Base-by-base conservation (phyloP, 1,140 invertebrate genomes). In the Cydia pomonella region DNA sequence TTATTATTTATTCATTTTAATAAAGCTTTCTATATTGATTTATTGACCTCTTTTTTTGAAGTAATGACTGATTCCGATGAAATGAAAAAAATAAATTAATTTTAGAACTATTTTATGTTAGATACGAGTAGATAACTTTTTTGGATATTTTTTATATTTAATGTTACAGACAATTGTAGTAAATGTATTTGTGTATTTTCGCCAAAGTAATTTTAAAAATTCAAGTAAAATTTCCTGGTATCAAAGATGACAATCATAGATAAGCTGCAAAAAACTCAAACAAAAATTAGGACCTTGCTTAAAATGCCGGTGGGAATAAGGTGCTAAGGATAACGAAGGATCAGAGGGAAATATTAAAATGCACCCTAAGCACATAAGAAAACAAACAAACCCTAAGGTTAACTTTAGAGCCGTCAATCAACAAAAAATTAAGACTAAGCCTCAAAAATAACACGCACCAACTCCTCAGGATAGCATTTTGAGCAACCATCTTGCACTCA, bases 401-500 rank as follows among this genome's bases (percentile, higher is more conserved):
- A 59, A 59, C 53, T 59, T 59, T 12, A 59, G 21, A 9, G 53
- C 53, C 53, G 53, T 59, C 53, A 59, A 59, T 59, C 53, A 59
- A 59, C n/a, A n/a, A 33, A 18, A 33, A 69, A 6, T 69, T 66
- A 27, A 66, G 64, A 69, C 27, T 69, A 69, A 69, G 27, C 27
- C 64, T 33, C 29, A 69, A 33, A 69, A 69, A 69, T 66, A 69
- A 69, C 64, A 33, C 53, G 53, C 64, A 29, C 63, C 27, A 44
- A 44, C 41, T 29, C 27, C 29, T 25, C 27, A 41, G n/a, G 27
- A 41, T 69, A 29, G 13, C 63, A n/a, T 16, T 10, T 33, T 16
- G 12, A 18, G 64, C 64, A 69, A 69, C 64, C 29, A 38, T 69
- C 64, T 69, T 69, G 64, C 75, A 85, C 80, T 90, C 87, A 91